These are phyloP conservation scores for Copidosoma aretas DNA, from an alignment of 2,888 invertebrate genomes.

Conservation along the genomic window DNA sequence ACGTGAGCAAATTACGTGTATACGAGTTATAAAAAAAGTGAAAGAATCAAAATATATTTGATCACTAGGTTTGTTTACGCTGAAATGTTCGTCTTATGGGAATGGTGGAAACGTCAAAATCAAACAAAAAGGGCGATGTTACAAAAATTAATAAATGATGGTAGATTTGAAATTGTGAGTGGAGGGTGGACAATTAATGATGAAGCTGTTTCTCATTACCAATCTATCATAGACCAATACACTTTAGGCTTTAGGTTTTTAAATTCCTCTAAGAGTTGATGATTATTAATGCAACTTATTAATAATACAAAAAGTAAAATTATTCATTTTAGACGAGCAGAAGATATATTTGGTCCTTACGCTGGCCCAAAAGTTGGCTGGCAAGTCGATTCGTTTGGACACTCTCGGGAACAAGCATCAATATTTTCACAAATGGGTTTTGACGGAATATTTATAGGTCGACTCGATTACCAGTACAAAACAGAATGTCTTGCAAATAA, in stretches of 20 bases:
- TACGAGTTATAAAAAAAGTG: neutral
- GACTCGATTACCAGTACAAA: conserved; percentile 89
- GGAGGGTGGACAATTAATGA: conserved; percentile 90
- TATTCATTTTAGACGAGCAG: conserved; percentile 57
- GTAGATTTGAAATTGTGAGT: conserved; percentile 78
- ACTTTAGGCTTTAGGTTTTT: conserved; percentile 74
- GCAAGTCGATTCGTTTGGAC: conserved; percentile 89
- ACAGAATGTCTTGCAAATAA: conserved; percentile 65
- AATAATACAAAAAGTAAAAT: too few species aligned
- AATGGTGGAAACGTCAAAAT: conserved; percentile 77
- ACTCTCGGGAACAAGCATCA: conserved; percentile 85
- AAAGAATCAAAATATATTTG: neutral
- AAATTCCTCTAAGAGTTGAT: neutral
- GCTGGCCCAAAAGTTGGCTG: conserved; percentile 77
- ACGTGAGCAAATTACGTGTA: conserved; percentile 16
- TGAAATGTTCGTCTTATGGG: conserved; percentile 85
- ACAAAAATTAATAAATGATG: conserved; percentile 72
- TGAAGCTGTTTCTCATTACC: conserved; percentile 75
- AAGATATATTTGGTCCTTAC: conserved; percentile 75
- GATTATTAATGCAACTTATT: too few species aligned
- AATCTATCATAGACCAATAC: conserved; percentile 78
- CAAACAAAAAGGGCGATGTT: conserved; percentile 64
- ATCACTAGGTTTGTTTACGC: conserved; percentile 75
- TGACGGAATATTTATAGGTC: conserved; percentile 85
- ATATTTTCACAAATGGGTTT: conserved; percentile 81